Base-by-base conservation (phyloP, 2,113 vertebrate genomes). In the Bambusicola thoracicus region DNA sequence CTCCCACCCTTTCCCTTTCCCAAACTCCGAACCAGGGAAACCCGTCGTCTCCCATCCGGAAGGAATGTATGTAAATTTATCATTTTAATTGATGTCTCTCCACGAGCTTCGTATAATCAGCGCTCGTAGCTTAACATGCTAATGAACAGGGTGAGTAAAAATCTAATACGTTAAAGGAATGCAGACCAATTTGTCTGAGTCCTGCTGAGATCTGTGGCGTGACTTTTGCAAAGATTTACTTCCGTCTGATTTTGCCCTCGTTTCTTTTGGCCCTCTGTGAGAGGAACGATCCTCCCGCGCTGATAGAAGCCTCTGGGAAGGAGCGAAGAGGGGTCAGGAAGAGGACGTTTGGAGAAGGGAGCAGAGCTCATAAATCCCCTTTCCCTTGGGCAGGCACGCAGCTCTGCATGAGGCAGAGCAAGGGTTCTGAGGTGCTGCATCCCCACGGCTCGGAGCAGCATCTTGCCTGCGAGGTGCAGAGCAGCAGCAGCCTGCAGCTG, bases 21-120 rank as follows among this genome's bases (percentile, higher is more conserved):
- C 84, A 77, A 94, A 80, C 58, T 68, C 85, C 91, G 93, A 94
- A 96, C 94, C 1, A 6, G 90, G 65, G 87, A 83, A 93, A 76
- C 73, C 72, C 4, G 0, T 89, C 36, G 41, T 92, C 89, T 73
- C 85, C 93, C 80, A 92, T 88, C 84, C 70, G 84, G 95, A 95
- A 95, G 78, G 84, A 93, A 87, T 88, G 66, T 63, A 73, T 95
- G 95, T 79, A 89, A 92, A 89, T 94, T 90, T 59, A 51, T 93
- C 63, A 61, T 77, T 95, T 95, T 93, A 97, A 94, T 92, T 87
- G 68, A 63, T 81, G 94, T 96, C 91, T 78, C 80, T 95, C 85
- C 61, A 59, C 70, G 87, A 96, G 67, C 84, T 94, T 94, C 65
- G 63, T 91, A 63, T 92, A 82, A 96, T 87, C 91, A 93, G 67